These are phyloP conservation scores for Chelidonichthys spinosus DNA, from an alignment of 2,797 vertebrate genomes.

Conservation along the genomic window DNA sequence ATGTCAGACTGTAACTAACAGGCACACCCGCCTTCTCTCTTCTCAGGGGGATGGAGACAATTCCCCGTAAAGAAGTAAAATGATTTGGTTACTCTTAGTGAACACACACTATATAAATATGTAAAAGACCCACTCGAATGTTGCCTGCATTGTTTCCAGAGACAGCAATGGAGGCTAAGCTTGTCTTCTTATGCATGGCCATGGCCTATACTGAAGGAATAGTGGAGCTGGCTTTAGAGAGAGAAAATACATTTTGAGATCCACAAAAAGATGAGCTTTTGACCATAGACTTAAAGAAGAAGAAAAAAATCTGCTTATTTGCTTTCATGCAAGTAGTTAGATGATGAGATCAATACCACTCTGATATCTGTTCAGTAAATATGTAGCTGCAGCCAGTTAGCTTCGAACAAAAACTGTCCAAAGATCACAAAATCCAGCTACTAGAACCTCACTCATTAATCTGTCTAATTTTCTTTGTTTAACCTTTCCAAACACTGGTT, in stretches of 20 bases:
- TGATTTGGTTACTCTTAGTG: background rate
- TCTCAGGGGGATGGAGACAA: constrained; percentile 25
- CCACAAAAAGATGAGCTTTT: background rate
- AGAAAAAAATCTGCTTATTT: background rate
- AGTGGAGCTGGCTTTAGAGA: background rate
- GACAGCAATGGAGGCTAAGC: background rate
- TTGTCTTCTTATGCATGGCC: constrained; percentile 3
- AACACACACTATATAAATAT: constrained; percentile 11
- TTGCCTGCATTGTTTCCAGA: constrained; percentile 18
- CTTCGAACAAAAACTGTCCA: background rate
- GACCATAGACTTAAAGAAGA: background rate
- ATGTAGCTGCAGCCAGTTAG: background rate
- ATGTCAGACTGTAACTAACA: constrained; percentile 56
- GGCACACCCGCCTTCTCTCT: constrained; percentile 23
- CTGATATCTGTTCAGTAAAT: background rate
- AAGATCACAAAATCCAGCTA: background rate
- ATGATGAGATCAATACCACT: background rate
- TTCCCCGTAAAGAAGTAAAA: constrained; percentile 17
- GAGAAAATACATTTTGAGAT: background rate
- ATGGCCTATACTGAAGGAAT: background rate
- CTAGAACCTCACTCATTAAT: background rate
- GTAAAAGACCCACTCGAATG: constrained; percentile 4
- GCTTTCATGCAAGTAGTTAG: background rate
- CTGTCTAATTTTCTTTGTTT: background rate
- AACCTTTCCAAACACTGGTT: background rate